Base-by-base conservation (phyloP, 1,140 invertebrate species). In the Anastrepha obliqua region DNA sequence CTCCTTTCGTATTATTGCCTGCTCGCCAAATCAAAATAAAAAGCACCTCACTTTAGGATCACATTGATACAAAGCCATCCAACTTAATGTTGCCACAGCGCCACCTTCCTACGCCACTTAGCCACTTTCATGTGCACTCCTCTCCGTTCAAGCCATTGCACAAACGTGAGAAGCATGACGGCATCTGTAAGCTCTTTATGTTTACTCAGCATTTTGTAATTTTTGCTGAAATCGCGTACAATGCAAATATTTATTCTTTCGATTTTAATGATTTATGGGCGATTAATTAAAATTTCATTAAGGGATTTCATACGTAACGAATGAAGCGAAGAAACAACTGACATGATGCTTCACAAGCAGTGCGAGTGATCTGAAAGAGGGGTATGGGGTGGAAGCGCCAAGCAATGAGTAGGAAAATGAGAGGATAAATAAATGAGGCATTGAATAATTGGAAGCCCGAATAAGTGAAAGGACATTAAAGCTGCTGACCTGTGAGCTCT, bases 241-340 rank as follows among this genome's bases (percentile, higher is more conserved):
- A 55, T n/a, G 13, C 47, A 81, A 81, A 81, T 81, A 81, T 81
- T 58, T 81, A 81, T 81, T 81, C 74, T 81, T 81, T n/a, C 74
- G 74, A 81, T 81, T 81, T 81, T 81, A 81, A 81, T 81, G 74
- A 81, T 81, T 81, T 81, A 81, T 81, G 74, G 74, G 74, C 55
- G 74, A 81, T 81, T 81, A 81, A 81, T 81, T 81, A 81, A 81
- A 81, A 81, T 81, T 81, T 55, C 44, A 81, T 81, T 58, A 81
- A 55, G n/a, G n/a, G 74, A 81, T 81, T 55, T 81, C 74, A n/a
- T 81, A 81, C 47, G 44, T 55, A 81, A 29, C 13, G 42, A 74
- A 74, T 39, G 39, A 74, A 74, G 15, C 67, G 15, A 81, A 81
- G 4, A n/a, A 9, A 55, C 13, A n/a, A 8, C 13, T 55, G 47